phyloP scores from a whole-genome alignment of 2,888 invertebrate species.

The Antitype chi region DNA sequence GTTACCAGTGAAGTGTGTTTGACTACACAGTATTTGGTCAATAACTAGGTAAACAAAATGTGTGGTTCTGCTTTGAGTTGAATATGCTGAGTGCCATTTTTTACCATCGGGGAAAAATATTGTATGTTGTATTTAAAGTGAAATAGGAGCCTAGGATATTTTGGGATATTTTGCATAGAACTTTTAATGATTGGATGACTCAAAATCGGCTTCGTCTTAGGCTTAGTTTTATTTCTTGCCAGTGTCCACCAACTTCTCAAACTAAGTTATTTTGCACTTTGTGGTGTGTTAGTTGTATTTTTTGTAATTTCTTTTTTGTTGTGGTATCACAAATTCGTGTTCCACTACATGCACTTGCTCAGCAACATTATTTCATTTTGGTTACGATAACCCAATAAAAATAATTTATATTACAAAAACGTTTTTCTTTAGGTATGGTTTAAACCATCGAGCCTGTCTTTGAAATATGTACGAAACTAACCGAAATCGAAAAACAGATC shows the following conservation, averaged over 20 bases:
- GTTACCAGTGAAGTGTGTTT: no score
- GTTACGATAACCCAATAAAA: background rate
- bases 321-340: background rate
- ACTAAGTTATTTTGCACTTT: background rate
- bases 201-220: background rate
- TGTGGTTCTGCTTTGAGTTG: background rate
- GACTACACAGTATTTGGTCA: no score
- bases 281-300: background rate
- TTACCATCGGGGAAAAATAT: background rate
- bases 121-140: background rate
- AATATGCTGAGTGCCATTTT: background rate
- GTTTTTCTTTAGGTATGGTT: no score
- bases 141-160: background rate
- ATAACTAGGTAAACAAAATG: background rate
- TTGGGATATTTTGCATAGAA: background rate
- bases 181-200: background rate
- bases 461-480: no score
- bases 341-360: background rate
- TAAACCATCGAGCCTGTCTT: no score
- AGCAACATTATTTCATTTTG: background rate
- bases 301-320: background rate
- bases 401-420: no score
- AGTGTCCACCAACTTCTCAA: background rate
- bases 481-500: no score
- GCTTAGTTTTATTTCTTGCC: background rate